Evolutionary conservation across 2,888 invertebrate genomes (phyloP), one percentile per base, ranked within the genome.

Genomic region (Drosophila subquinaria): DNA sequence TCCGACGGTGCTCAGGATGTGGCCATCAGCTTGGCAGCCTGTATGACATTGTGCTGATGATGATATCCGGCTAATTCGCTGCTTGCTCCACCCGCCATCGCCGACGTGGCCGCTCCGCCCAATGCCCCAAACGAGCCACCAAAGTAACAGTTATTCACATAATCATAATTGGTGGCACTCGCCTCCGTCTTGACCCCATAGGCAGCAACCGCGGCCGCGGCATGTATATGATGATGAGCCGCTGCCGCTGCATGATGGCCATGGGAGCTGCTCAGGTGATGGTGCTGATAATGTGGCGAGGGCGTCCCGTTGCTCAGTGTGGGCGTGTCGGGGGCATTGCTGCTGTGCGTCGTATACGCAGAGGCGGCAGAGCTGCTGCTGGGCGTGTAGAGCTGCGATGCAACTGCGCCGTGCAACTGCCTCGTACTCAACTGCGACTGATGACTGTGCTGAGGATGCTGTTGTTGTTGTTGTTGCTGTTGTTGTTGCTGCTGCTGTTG

Each of bases 41-140:
- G 96, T 43, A 96, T 96, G 76, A 97, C 96, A 93, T 96, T 96
- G 91, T 97, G 96, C 92, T 97, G 97, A 93, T 97, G 97, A 91
- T 96, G 96, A 93, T 96, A 96, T 33, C 96, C 96, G 73, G 94
- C 94, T 78, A 95, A 94, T 76, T 96, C 96, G 50, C 94, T 94
- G 72, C 70, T 79, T 64, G 93, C 82, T 40, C 82, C 91, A 17
- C 81, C 85, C 4, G 88, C 80, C 60, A 91, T 89, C 42, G 90
- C 88, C 23, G 90, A 73, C 13, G 91, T 83, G 17, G 92, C 88
- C 36, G 91, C 86, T 5, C 91, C 90, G 10, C 91, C 84, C 60
- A 93, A 67, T 9, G 92, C 90, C 0, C 92, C 92, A 73, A 93
- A 93, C 8, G 93, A 90, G 3, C 92, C 91, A 0, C 92, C 93